Percentiles rank a stretch among this genome's conserved stretches.
phyloP scores from a whole-genome alignment of 2,797 vertebrate species.

The Aplochiton taeniatus region DNA sequence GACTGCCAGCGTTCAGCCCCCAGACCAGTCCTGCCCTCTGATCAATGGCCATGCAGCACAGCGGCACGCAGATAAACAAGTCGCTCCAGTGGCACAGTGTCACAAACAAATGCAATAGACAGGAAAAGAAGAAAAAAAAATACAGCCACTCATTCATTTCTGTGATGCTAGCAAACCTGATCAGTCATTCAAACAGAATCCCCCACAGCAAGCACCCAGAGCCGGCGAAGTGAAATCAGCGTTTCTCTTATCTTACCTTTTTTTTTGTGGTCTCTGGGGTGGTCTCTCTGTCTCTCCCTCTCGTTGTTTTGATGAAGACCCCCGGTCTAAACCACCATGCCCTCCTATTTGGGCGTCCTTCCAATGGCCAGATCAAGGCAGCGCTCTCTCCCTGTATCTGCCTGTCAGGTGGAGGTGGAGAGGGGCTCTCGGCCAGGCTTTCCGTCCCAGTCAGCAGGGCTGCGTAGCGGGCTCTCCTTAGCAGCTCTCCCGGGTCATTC shows the following conservation, averaged over 20 bases:
- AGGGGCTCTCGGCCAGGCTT: conserved; percentile 52
- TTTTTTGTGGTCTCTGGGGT: conserved; percentile 63
- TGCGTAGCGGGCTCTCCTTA: conserved; percentile 59
- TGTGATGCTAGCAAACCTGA: conserved; percentile 25
- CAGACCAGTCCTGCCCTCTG: conserved; percentile 46
- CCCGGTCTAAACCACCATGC: conserved; percentile 63
- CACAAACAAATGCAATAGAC: conserved; percentile 25
- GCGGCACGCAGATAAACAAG: conserved; percentile 25
- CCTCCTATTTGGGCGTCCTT: conserved; percentile 72
- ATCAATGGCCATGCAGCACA: conserved; percentile 67
- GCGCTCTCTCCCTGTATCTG: neutral
- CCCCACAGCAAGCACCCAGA: conserved; percentile 22
- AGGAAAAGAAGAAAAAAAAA: conserved; percentile 22
- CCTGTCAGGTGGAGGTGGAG: conserved; percentile 27
- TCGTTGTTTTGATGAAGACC: conserved; percentile 60
- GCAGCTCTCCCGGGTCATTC: conserved; percentile 69
- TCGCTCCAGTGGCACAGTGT: conserved; percentile 34
- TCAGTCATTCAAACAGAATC: conserved; percentile 33
- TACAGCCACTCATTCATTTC: neutral
- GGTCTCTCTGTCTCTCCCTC: conserved; percentile 52
- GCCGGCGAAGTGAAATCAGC: no score
- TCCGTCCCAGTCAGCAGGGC: conserved; percentile 58
- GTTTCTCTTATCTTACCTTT: conserved; percentile 6
- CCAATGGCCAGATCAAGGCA: neutral
- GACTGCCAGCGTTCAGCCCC: conserved; percentile 62